Evolutionary conservation across 1,140 invertebrate species (phyloP).

Genomic region (Tetramorium parvispinum): DNA sequence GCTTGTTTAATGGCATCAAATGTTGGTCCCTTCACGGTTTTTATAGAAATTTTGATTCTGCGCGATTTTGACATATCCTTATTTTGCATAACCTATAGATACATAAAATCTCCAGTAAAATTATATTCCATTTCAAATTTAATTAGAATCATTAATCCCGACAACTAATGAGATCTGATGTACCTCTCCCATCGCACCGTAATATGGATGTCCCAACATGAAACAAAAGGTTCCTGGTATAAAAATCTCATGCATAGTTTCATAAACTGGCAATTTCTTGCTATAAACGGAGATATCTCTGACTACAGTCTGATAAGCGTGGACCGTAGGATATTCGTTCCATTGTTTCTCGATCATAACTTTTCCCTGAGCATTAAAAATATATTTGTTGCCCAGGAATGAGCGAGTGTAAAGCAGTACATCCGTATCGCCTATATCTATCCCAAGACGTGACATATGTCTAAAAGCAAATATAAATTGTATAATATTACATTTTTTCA

Average conservation of each 20-base stretch:
- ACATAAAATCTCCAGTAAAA: constrained; percentile 36
- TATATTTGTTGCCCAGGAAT: constrained; percentile 89
- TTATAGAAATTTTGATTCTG: constrained; percentile 87
- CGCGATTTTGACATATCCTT: constrained; percentile 80
- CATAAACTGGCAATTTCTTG: constrained; percentile 79
- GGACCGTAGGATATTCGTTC: constrained; percentile 86
- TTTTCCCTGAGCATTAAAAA: constrained; percentile 85
- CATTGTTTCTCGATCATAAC: constrained; percentile 91
- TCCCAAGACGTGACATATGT: constrained; percentile 89
- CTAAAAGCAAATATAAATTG: constrained; percentile 83
- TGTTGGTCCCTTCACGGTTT: constrained; percentile 85
- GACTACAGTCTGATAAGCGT: constrained; percentile 90
- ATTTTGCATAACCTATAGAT: constrained; percentile 75
- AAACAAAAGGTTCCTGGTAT: constrained; percentile 89
- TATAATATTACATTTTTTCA: not conserved
- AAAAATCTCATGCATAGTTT: constrained; percentile 91
- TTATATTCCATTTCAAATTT: not conserved
- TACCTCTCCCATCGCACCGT: constrained; percentile 92
- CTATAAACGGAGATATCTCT: constrained; percentile 87
- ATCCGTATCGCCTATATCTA: constrained; percentile 91
- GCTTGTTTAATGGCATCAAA: constrained; percentile 75
- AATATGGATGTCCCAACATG: constrained; percentile 92
- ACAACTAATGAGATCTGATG: not conserved
- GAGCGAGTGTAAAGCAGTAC: constrained; percentile 91
- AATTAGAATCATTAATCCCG: not conserved